Conservation (phyloP, 2,888 invertebrate genomes). For the Agriopis leucophaearia region DNA sequence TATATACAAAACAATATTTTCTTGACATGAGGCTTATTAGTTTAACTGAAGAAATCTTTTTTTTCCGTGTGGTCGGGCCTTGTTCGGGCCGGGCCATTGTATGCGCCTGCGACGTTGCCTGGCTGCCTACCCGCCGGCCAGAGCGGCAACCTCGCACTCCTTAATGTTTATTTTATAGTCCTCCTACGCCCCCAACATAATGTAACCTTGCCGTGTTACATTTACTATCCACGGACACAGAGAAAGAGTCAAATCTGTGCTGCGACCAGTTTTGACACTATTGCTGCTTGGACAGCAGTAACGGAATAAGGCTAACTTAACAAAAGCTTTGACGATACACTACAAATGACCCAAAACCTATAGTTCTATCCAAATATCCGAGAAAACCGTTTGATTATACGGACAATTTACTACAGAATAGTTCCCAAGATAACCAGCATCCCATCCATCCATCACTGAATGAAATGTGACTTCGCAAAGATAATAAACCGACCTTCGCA, state of each 20-base stretch:
- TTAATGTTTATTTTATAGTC: conserved; percentile 56
- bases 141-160: conserved; percentile 74
- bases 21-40: too few relatives aligned
- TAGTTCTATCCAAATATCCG: background rate
- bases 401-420: background rate
- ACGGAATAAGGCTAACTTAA: too few relatives aligned
- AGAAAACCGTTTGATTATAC: background rate
- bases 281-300: background rate
- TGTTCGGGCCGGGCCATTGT: conserved; percentile 53
- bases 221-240: conserved; percentile 21
- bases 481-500: conserved; percentile 33
- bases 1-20: too few relatives aligned
- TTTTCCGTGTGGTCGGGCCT: conserved; percentile 61
- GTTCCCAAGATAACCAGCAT: conserved; percentile 3
- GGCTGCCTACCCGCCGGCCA: conserved; percentile 39
- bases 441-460: conserved; percentile 22
- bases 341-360: background rate
- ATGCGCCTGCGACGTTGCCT: conserved; percentile 63
- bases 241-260: background rate
- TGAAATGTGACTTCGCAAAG: conserved; percentile 24
- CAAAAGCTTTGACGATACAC: too few relatives aligned
- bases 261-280: background rate
- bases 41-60: too few relatives aligned
- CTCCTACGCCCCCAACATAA: conserved; percentile 42
- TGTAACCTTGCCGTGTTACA: conserved; percentile 36